Percentiles rank a stretch among this genome's conserved stretches.
phyloP scores from a whole-genome alignment of 2,888 invertebrate genomes.

The Athrips mouffetella region DNA sequence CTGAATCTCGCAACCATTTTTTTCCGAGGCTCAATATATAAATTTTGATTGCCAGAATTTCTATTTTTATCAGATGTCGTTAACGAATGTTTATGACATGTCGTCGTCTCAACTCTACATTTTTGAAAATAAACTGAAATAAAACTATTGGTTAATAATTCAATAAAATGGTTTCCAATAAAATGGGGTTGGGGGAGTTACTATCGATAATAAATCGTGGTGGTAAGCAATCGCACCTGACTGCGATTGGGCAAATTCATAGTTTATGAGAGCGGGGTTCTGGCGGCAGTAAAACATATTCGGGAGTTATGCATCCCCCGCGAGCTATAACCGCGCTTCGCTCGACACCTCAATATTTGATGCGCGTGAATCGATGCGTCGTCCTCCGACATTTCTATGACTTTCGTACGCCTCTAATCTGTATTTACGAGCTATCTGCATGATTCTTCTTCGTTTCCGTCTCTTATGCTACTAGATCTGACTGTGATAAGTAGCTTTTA shows the following conservation, averaged over 20 bases:
- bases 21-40: too few species aligned
- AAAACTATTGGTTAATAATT: constrained; percentile 45
- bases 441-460: constrained; percentile 22
- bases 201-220: constrained; percentile 62
- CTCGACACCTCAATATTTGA: constrained; percentile 65
- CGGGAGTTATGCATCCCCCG: constrained; percentile 57
- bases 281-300: constrained; percentile 48
- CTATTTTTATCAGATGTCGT: too few species aligned
- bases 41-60: too few species aligned
- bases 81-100: too few species aligned
- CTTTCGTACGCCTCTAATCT: constrained; percentile 37
- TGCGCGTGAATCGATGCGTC: constrained; percentile 56
- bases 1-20: neutral
- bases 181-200: constrained; percentile 32
- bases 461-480: neutral
- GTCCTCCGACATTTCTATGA: neutral
- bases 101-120: neutral
- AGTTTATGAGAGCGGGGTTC: constrained; percentile 58
- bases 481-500: neutral
- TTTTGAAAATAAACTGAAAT: neutral
- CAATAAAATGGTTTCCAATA: constrained; percentile 49
- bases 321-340: constrained; percentile 38
- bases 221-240: constrained; percentile 65
- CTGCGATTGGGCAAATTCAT: constrained; percentile 68
- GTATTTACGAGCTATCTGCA: constrained; percentile 42